Percentiles rank a stretch among this genome's conserved stretches.
These are phyloP conservation scores for Ranitomeya variabilis DNA, from an alignment of 2,113 vertebrate species.

Conservation along the genomic window DNA sequence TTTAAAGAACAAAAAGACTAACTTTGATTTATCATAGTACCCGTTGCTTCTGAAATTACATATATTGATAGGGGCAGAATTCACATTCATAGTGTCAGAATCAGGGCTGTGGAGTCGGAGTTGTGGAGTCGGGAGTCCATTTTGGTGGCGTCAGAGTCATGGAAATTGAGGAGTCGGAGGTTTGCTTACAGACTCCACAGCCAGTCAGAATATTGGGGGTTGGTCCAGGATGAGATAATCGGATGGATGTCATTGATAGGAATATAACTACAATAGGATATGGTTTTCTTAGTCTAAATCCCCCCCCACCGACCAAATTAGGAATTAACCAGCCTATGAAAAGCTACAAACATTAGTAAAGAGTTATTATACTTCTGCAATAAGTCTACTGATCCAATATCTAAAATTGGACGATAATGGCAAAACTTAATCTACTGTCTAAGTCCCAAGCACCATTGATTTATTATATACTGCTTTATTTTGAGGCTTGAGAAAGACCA, in stretches of 20 bases:
- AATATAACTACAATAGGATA: not conserved
- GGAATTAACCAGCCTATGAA: not conserved
- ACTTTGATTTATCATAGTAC: not conserved
- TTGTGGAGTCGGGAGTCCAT: no score
- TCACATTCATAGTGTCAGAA: no score
- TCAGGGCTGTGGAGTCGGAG: no score
- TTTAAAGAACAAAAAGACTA: no score
- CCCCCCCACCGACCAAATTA: not conserved
- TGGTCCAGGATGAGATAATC: not conserved
- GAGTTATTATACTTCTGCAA: not conserved
- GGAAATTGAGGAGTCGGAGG: no score
- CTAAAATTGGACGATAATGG: not conserved
- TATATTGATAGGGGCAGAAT: not conserved
- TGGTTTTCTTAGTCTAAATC: not conserved
- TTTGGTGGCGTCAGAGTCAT: no score
- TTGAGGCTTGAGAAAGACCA: no score
- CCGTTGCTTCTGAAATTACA: not conserved
- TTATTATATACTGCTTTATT: no score
- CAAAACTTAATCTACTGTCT: not conserved
- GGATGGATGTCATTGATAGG: not conserved
- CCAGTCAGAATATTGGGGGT: not conserved
- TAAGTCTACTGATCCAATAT: not conserved
- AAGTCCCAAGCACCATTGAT: no score
- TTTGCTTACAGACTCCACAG: no score
- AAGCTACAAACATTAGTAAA: not conserved